Evolutionary conservation across 2,113 vertebrate genomes (phyloP), one percentile per base, ranked within the genome.

Genomic region (Brachionichthys hirsutus): DNA sequence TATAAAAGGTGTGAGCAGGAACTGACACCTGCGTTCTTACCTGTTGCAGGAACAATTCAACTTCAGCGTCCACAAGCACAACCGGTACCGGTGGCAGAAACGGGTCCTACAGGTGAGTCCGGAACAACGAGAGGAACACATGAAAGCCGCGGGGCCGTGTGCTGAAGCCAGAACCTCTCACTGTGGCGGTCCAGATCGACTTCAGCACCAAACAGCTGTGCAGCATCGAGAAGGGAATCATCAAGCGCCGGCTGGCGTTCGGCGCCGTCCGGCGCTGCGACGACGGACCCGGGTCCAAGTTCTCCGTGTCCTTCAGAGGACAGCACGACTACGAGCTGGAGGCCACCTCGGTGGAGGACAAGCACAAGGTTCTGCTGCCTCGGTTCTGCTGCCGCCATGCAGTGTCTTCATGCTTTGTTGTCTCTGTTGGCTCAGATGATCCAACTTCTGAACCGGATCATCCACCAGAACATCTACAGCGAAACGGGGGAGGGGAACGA

Each of bases 31-130:
- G 55, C 18, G 1, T 34, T 20, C 38, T 22, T 62, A 19, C 0
- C 9, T 71, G 6, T 55, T 66, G 7, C 73, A 91, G 82, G 88
- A 89, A 38, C 60, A 80, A 12, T 90, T 91, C 77, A 93, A 93
- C 81, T 93, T 93, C 68, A 89, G 90, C 3, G 88, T 94, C 60
- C 88, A 92, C 72, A 93, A 92, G 80, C 84, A 88, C 24, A 75
- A 74, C 50, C 89, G 81, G 30, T 93, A 90, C 58, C 82, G 91
- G 24, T 92, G 91, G 91, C 92, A 94, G 87, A 93, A 97, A 55
- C 51, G 90, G 0, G 87, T 94, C 54, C 62, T 94, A 48, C 89
- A 93, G 92, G 90, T 92, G 77, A 82, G 85, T 58, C 14, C 9
- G 10, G 18, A 54, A 9, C 12, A 38, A 17, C 13, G 13, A 41